phyloP scores from a whole-genome alignment of 2,797 vertebrate species.

The Sebastiscus tertius region DNA sequence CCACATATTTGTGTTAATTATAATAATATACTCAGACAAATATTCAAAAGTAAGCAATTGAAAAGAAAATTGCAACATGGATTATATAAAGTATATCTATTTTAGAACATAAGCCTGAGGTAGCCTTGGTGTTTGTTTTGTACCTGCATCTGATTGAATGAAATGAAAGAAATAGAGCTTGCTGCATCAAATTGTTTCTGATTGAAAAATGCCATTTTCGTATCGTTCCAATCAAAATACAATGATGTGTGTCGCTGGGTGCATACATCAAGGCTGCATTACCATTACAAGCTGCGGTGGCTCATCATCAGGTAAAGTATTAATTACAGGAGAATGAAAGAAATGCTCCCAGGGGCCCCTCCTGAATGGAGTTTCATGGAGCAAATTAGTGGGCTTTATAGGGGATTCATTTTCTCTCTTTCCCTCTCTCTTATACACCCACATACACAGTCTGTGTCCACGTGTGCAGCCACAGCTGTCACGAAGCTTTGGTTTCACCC shows the following conservation, averaged over 20 bases:
- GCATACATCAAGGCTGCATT: conserved; percentile 49
- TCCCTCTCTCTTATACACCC: neutral
- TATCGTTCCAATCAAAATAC: conserved; percentile 26
- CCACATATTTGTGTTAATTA: neutral
- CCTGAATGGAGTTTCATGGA: conserved; percentile 44
- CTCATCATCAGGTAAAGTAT: conserved; percentile 56
- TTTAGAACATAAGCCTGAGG: neutral
- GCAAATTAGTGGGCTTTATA: conserved; percentile 31
- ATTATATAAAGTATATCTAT: neutral
- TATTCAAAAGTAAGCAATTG: neutral
- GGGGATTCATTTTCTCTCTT: conserved; percentile 27
- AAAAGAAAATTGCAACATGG: neutral
- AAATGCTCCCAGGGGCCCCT: conserved; percentile 47
- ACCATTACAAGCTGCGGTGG: conserved; percentile 15
- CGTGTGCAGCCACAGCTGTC: conserved; percentile 47
- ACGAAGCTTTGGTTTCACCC: conserved; percentile 44
- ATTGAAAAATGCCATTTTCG: conserved; percentile 31
- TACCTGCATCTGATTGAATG: conserved; percentile 10
- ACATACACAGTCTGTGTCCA: neutral
- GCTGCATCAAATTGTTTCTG: conserved; percentile 28
- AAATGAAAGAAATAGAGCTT: neutral
- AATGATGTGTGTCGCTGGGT: conserved; percentile 14
- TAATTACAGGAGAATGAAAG: conserved; percentile 61
- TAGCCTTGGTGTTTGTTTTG: neutral
- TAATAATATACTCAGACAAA: neutral